phyloP scores from a whole-genome alignment of 37 sponge, comb jelly and placozoan species.

The Geodia barretti region DNA sequence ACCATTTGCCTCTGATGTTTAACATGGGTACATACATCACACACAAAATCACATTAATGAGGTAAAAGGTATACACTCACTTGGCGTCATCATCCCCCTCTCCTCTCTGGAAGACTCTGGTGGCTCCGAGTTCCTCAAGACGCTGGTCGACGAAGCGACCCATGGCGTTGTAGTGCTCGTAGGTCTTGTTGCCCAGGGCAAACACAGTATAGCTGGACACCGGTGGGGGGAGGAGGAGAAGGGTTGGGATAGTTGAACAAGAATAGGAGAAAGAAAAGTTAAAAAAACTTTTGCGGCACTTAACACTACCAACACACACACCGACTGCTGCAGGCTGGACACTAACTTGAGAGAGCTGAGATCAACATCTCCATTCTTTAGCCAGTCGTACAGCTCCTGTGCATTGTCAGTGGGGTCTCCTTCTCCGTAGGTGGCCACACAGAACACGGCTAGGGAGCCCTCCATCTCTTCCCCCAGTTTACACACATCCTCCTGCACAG shows the following conservation, averaged over 20 bases:
- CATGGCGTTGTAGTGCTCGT: slow-evolving; percentile 95
- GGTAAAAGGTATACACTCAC: slow-evolving; percentile 40
- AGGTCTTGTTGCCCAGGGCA: slow-evolving; percentile 98
- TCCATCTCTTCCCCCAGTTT: slow-evolving; percentile 70
- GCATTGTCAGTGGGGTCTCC: slow-evolving; percentile 99
- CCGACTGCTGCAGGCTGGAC: background rate
- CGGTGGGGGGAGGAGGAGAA: background rate
- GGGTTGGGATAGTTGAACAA: background rate
- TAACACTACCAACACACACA: background rate
- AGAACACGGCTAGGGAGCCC: slow-evolving; percentile 80
- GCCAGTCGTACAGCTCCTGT: slow-evolving; percentile 80
- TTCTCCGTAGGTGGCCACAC: slow-evolving; percentile 96
- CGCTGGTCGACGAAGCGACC: slow-evolving; percentile 80
- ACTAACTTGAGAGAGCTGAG: slow-evolving; percentile 48
- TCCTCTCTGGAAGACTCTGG: slow-evolving; percentile 72
- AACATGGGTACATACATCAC: background rate
- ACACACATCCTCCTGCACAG: slow-evolving; percentile 67
- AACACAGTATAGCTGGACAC: slow-evolving; percentile 75
- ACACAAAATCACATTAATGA: background rate
- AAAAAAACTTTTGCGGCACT: too few species aligned
- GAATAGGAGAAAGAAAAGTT: background rate
- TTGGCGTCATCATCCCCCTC: slow-evolving; percentile 98
- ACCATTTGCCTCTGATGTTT: background rate
- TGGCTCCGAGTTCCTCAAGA: slow-evolving; percentile 77
- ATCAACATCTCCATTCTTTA: slow-evolving; percentile 59